Base-by-base conservation (phyloP, 2,113 vertebrate species). In the Pomatorhinus ruficollis region DNA sequence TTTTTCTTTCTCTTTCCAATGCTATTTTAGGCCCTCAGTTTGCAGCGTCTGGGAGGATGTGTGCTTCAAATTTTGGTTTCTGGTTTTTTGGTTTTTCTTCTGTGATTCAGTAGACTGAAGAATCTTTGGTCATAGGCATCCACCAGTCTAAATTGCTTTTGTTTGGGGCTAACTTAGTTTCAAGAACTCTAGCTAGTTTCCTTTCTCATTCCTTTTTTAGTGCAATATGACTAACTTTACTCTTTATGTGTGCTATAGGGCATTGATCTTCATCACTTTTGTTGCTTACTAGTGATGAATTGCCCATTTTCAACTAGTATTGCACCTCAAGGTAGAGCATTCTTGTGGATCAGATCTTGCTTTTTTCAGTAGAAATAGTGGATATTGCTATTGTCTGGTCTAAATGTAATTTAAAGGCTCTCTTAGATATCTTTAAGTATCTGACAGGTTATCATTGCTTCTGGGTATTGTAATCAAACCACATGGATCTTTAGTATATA, bases 1-100 rank as follows among this genome's bases (percentile, higher is more conserved):
- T 65, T 66, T 87, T 82, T 63, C 40, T 87, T 90, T 97, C 39
- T 92, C 44, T 95, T 93, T 87, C 76, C 56, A 57, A 56, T 75
- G 37, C 64, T 96, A 44, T 89, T 88, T 86, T 92, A 81, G 52
- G 27, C 52, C 28, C 47, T 65, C 14, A 20, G 35, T 64, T 87
- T n/a, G 61, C 28, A 71, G 25, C 59, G 24, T 61, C 31, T 90
- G 49, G 52, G 28, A 88, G 64, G 76, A 70, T 81, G 69, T 78
- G 22, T 79, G 45, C 52, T 66, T 66, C 52, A 56, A 64, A 28
- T 66, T 64, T 77, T 77, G 14, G 15, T 25, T 53, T 75, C 35
- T 68, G 69, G 1, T 35, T 83, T 59, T 59, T 59, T 5, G 21
- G 9, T 0, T 2, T 45, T 76, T 81, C 85, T 49, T 20, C 21